These are phyloP conservation scores for Hirtodrosophila confusa DNA, from an alignment of 2,888 invertebrate species.

Conservation along the genomic window DNA sequence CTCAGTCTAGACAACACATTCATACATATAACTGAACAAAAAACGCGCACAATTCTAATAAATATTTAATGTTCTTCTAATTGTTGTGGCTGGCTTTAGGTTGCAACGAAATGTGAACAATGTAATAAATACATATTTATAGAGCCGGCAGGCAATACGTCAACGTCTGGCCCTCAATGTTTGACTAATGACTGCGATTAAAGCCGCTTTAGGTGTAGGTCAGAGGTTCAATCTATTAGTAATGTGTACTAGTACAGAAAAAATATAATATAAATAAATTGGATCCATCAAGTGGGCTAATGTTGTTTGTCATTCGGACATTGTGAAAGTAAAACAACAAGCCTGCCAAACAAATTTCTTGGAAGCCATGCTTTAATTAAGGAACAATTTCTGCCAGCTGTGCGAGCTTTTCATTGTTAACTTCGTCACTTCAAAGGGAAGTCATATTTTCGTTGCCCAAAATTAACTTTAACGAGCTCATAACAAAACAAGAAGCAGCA, in stretches of 20 bases:
- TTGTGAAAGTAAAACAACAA: background rate
- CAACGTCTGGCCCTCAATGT: constrained; percentile 26
- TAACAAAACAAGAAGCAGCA: background rate
- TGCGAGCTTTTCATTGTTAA: background rate
- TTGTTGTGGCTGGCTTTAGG: constrained; percentile 28
- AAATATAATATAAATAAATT: constrained; percentile 4
- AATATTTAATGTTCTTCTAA: constrained; percentile 53
- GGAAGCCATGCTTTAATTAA: constrained; percentile 24
- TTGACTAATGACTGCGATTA: constrained; percentile 26
- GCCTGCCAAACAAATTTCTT: background rate
- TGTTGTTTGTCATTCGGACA: too few species aligned
- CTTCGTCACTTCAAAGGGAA: constrained; percentile 24
- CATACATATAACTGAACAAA: constrained; percentile 14
- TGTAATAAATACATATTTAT: constrained; percentile 31
- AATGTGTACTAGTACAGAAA: background rate
- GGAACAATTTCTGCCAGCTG: background rate
- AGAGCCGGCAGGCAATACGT: constrained; percentile 7
- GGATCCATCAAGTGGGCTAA: constrained; percentile 7
- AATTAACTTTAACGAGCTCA: constrained; percentile 3
- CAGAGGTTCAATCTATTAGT: constrained; percentile 16
- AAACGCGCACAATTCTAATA: constrained; percentile 25
- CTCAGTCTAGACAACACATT: constrained; percentile 42
- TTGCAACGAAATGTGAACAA: constrained; percentile 14
- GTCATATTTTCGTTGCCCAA: background rate
- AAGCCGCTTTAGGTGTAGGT: background rate